These are phyloP conservation scores for Cerastis rubricosa DNA, from an alignment of 2,888 invertebrate species.

Conservation along the genomic window DNA sequence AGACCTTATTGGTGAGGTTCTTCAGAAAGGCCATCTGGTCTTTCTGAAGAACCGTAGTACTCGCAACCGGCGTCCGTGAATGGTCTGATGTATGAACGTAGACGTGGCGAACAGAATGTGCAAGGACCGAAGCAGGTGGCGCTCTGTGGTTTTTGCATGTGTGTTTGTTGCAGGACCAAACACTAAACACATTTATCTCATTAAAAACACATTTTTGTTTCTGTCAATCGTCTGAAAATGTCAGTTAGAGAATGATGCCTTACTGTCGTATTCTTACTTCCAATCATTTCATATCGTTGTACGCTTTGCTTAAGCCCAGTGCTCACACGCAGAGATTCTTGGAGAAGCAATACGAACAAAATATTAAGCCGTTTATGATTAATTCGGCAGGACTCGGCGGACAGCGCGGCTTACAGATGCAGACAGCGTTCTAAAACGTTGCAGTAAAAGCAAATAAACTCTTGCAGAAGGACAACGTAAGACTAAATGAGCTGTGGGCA, in stretches of 20 bases:
- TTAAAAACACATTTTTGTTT: not conserved
- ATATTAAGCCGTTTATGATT: slow-evolving; percentile 58
- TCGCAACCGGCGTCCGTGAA: not conserved
- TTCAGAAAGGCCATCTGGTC: not conserved
- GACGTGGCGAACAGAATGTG: not conserved
- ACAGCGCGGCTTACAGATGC: slow-evolving; percentile 39
- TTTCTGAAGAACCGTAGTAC: no score
- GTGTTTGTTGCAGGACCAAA: not conserved
- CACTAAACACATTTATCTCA: not conserved
- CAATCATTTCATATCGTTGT: not conserved
- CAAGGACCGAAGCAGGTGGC: not conserved
- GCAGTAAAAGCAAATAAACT: not conserved
- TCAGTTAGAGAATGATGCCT: not conserved
- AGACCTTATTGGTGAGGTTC: not conserved
- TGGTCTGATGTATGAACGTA: not conserved
- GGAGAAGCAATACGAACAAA: slow-evolving; percentile 38
- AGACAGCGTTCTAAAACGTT: slow-evolving; percentile 43
- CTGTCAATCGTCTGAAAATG: not conserved
- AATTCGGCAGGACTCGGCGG: slow-evolving; percentile 45
- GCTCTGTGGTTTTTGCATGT: not conserved
- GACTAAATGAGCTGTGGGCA: not conserved
- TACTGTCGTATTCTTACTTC: not conserved
- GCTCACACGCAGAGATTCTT: slow-evolving; percentile 3
- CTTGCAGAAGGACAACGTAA: slow-evolving; percentile 11
- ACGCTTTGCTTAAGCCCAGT: not conserved